phyloP scores from a whole-genome alignment of 2,113 vertebrate species.

The Tichodroma muraria region DNA sequence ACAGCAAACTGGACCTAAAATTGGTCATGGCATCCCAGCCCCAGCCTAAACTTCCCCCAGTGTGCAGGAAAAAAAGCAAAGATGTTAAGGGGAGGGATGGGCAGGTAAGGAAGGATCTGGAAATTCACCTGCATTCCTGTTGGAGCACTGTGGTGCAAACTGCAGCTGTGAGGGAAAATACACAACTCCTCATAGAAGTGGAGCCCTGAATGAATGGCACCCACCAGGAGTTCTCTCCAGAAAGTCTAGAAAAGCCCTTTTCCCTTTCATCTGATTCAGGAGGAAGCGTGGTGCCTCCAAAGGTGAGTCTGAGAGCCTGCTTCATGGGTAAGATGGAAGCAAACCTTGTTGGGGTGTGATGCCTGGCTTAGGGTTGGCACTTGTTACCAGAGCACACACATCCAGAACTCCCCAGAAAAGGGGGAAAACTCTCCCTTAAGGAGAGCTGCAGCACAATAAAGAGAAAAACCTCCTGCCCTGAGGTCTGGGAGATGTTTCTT shows the following conservation, averaged over 20 bases:
- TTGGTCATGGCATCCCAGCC: not conserved
- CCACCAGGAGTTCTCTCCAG: fast-evolving
- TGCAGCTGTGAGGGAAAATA: not conserved
- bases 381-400: not conserved
- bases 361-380: not conserved
- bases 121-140: not conserved
- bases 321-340: not conserved
- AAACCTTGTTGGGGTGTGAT: fast-evolving
- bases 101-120: not conserved
- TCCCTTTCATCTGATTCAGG: not conserved
- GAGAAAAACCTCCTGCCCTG: not conserved
- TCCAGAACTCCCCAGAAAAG: not conserved
- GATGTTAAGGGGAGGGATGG: not conserved
- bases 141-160: not conserved
- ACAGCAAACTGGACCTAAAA: not conserved
- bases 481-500: not conserved
- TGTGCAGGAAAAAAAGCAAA: not conserved
- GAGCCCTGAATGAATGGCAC: not conserved
- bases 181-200: fast-evolving
- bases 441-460: not conserved
- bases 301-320: not conserved
- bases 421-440: not conserved
- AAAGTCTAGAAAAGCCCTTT: not conserved
- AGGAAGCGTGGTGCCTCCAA: fast-evolving
- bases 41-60: not conserved